Evolutionary conservation across 2,113 vertebrate genomes (phyloP), one percentile per base, ranked within the genome.

Genomic region (Hemicordylus capensis): DNA sequence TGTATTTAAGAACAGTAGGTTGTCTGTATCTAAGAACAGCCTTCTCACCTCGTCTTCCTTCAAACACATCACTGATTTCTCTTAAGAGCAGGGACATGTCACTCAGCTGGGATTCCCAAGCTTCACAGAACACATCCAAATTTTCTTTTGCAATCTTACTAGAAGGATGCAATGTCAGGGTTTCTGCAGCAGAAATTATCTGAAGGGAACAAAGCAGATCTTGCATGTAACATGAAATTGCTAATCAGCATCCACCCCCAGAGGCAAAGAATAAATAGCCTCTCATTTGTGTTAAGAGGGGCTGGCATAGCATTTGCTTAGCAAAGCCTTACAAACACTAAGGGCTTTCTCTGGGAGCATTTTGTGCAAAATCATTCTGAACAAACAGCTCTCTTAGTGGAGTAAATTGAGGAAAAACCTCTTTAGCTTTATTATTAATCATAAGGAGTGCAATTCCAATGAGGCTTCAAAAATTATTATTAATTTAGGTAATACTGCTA

Each of bases 121-220:
- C 98, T 96, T 99, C 99, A 12, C 99, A 99, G 95, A 99, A 99
- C 46, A 99, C 99, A 69, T 99, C 99, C 80, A 99, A 96, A 93
- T 99, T 99, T 96, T 99, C 99, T 95, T 98, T 99, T 44, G 98
- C 99, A 54, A 99, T 99, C 96, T 99, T 99, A 93, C 99, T 99
- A 89, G 98, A 98, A 6, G 98, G 99, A 94, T 99, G 98, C 8
- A 99, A 95, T 22, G 99, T 98, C 91, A 99, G 77, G 1, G 99
- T 99, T 95, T 99, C 98, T 70, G 98, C 98, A 58, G 99, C 98
- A 10, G 99, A 99, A 94, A 99, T 97, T 88, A 99, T 99, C 98
- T 99, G 91, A 85, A 92, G 54, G 86, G 81, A 92, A 94, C 58
- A 94, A 56, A 88, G 31, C 34, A 81, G 64, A 76, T 28, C 66